Evolutionary conservation across 2,113 vertebrate genomes (phyloP), one percentile per base, ranked within the genome.

Genomic region (Gallinago paraguaiae): DNA sequence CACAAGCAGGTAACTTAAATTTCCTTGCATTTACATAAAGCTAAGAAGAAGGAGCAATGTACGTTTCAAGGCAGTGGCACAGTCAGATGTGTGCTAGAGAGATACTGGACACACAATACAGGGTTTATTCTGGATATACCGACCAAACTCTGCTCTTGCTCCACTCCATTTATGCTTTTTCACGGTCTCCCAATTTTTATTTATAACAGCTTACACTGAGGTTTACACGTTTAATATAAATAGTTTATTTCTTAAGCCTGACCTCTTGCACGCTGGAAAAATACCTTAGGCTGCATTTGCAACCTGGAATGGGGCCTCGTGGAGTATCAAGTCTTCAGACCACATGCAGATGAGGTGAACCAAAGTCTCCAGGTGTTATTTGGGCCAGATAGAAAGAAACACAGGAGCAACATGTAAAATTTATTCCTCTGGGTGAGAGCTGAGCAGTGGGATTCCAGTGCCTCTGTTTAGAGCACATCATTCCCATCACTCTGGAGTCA

Each of bases 291-390:
- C 83, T 93, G n/a, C 43, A 81, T 80, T 81, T 70, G 71, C 59
- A 91, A 35, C 45, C 43, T 67, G 37, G 35, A 84, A 45, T 0
- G 0, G 28, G n/a, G 23, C 65, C 77, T 89, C 1, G 0, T 35
- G 59, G 46, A 41, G 28, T 39, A 37, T 33, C 67, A 65, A 48
- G 57, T 39, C 53, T 54, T 54, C 53, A 54, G 85, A 57, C 35
- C 53, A 77, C 27, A 31, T 11, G 27, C 43, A 88, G 67, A 56
- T 13, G 14, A 72, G 68, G 31, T 72, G 64, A 86, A 77, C 41
- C 72, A 71, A 93, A 87, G 39, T 25, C 43, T 81, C 65, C 69
- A 70, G 43, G 9, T 60, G 43, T 59, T 75, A 45, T 27, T 45
- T 61, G 30, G 28, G 71, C 65, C 27, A 68, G 78, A 82, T 14